A percentile compares a stretch with the other conserved stretches of the same genome.
phyloP scores from a whole-genome alignment of 2,888 invertebrate species.

The Pristionchus mayeri region DNA sequence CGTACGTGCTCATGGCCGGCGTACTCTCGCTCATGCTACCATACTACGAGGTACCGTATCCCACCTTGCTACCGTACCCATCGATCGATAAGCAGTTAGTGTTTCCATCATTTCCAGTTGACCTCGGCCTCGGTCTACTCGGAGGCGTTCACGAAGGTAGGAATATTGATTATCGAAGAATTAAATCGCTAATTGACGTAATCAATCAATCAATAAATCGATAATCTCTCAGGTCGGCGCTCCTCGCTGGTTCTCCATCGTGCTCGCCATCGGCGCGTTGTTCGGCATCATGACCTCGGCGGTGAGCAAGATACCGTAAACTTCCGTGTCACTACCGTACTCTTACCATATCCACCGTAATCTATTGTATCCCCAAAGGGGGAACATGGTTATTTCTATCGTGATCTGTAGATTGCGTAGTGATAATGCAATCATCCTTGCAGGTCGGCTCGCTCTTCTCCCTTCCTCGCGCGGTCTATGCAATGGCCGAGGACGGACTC shows the following conservation, averaged over 20 bases:
- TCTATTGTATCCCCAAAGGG: too few relatives aligned
- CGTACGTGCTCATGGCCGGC: slow-evolving; percentile 62
- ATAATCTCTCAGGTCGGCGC: slow-evolving; percentile 28
- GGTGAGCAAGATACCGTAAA: not conserved
- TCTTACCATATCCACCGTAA: too few relatives aligned
- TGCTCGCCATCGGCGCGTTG: slow-evolving; percentile 34
- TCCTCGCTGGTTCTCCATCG: slow-evolving; percentile 27
- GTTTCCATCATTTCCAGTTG: not conserved
- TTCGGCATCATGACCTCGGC: slow-evolving; percentile 40
- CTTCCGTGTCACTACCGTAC: too few relatives aligned
- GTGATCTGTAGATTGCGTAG: not conserved
- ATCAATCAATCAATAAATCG: not conserved
- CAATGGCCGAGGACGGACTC: slow-evolving; percentile 66
- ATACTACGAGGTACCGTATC: slow-evolving; percentile 56
- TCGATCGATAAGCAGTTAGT: too few relatives aligned
- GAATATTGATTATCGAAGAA: not conserved
- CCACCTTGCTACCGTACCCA: not conserved
- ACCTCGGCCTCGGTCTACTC: slow-evolving; percentile 41
- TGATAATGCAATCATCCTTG: not conserved
- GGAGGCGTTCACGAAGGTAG: slow-evolving; percentile 6
- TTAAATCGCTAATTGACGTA: too few relatives aligned
- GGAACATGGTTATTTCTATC: not conserved
- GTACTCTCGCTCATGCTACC: slow-evolving; percentile 63
- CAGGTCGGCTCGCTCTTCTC: slow-evolving; percentile 62
- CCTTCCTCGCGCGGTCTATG: slow-evolving; percentile 61